Conservation (phyloP, 1,140 invertebrate genomes). For the Thaumetopoea pityocampa region DNA sequence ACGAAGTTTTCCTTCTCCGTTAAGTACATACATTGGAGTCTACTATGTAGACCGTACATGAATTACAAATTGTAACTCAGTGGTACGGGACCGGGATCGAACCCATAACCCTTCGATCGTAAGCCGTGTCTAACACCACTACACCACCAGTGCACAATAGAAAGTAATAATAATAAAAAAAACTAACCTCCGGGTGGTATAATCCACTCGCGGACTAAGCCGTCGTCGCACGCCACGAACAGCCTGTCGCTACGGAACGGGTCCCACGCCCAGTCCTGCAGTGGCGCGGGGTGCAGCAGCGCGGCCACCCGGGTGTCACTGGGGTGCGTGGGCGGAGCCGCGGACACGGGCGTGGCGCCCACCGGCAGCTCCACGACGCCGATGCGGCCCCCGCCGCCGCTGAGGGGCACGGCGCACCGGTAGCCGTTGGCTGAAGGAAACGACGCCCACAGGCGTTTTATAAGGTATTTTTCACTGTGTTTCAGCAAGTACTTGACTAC, state of each 20-base stretch:
- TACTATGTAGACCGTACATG: too few relatives aligned
- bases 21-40: too few relatives aligned
- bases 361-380: conserved; percentile 88
- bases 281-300: conserved; percentile 90
- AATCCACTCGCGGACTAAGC: conserved; percentile 91
- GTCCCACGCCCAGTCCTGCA: conserved; percentile 96
- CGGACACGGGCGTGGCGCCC: conserved; percentile 78
- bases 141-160: too few relatives aligned
- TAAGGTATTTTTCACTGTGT: background rate
- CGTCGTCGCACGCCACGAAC: conserved; percentile 93
- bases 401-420: conserved; percentile 90
- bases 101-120: too few relatives aligned
- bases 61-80: too few relatives aligned
- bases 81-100: too few relatives aligned
- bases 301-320: conserved; percentile 21
- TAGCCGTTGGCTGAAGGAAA: conserved; percentile 83
- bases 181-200: conserved; percentile 78
- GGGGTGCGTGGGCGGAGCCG: conserved; percentile 82
- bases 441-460: background rate
- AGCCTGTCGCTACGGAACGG: conserved; percentile 89
- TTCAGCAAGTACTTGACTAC: too few relatives aligned
- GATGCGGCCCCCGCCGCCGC: conserved; percentile 92
- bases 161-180: background rate
- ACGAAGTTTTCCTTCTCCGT: too few relatives aligned
- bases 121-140: too few relatives aligned